Percentiles rank a stretch among this genome's conserved stretches.
Conservation (phyloP, 2,888 invertebrate genomes). For the Andrena haemorrhoa region DNA sequence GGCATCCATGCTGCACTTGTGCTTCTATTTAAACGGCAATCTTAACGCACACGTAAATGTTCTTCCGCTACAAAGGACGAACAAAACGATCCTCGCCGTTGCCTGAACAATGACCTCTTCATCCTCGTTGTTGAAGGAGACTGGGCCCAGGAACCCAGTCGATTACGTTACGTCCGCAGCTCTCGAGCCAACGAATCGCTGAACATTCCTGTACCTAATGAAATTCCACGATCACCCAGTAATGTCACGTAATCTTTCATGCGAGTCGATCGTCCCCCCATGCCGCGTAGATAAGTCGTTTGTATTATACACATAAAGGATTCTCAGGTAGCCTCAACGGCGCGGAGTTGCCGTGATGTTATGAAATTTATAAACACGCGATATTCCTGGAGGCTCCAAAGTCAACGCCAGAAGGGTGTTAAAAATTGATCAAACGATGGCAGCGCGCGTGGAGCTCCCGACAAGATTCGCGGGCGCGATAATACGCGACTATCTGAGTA, state of each 20-base stretch:
- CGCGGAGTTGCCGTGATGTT: background rate
- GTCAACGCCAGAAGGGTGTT: constrained; percentile 7
- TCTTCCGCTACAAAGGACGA: constrained; percentile 5
- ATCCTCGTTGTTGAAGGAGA: background rate
- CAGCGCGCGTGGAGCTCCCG: background rate
- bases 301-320: background rate
- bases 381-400: background rate
- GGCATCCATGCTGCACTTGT: background rate
- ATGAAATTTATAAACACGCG: background rate
- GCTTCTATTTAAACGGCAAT: background rate
- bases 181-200: background rate
- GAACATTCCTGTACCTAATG: constrained; percentile 44
- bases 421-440: constrained; percentile 19
- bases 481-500: constrained; percentile 34
- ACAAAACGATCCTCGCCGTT: background rate
- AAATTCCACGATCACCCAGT: constrained; percentile 1
- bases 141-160: background rate
- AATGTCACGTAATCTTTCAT: constrained; percentile 1
- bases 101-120: constrained; percentile 9
- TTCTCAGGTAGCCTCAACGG: background rate
- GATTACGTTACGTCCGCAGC: background rate
- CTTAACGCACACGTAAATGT: constrained; percentile 20
- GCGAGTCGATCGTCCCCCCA: background rate
- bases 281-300: background rate
- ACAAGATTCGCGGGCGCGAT: constrained; percentile 7